These are phyloP conservation scores for Fratercula arctica DNA, from an alignment of 2,797 vertebrate species.

Conservation along the genomic window DNA sequence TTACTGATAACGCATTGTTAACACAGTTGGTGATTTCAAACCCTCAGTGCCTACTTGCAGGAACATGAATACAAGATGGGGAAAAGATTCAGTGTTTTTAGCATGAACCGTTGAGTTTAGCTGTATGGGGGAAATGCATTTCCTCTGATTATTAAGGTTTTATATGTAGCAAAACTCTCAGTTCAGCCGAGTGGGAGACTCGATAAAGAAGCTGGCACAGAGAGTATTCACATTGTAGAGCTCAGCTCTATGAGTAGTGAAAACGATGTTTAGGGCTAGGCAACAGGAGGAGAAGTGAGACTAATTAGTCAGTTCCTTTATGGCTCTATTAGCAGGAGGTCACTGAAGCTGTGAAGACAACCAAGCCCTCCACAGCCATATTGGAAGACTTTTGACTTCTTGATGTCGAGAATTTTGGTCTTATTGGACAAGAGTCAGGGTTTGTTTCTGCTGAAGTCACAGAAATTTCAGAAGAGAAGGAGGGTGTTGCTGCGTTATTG, in stretches of 20 bases:
- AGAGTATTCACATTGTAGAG: background rate
- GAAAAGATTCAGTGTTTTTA: background rate
- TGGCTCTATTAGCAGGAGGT: background rate
- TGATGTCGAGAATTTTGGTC: background rate
- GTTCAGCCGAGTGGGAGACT: slow-evolving; percentile 33
- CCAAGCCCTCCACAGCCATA: background rate
- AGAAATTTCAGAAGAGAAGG: background rate
- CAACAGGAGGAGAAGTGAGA: background rate
- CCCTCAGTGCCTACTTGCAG: background rate
- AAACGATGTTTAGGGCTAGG: background rate
- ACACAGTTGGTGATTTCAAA: slow-evolving; percentile 10
- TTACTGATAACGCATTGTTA: background rate
- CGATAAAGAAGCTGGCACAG: slow-evolving; percentile 15
- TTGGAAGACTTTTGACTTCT: background rate
- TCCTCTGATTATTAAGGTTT: slow-evolving; percentile 32
- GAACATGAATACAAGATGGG: background rate
- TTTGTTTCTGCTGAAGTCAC: background rate
- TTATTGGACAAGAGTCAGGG: background rate
- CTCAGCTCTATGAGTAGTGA: background rate
- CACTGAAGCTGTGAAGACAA: background rate
- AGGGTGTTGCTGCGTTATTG: background rate
- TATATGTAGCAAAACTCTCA: background rate
- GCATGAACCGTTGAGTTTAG: background rate
- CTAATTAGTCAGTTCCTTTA: background rate
- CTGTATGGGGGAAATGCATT: background rate